phyloP scores from a whole-genome alignment of 1,140 invertebrate species.

The Drosophila melanica region DNA sequence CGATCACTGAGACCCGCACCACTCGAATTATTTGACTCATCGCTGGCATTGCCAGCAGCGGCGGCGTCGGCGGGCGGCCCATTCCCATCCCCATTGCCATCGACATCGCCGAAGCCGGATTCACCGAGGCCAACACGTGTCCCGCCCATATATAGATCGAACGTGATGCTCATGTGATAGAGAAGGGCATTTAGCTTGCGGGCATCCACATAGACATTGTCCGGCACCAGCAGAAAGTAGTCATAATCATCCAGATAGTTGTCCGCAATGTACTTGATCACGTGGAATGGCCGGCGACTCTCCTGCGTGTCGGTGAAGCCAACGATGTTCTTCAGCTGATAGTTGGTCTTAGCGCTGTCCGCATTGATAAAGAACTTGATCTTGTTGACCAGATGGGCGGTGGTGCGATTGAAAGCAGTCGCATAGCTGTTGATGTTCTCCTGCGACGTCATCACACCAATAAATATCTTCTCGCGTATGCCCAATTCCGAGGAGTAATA shows the following conservation, averaged over 20 bases:
- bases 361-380: constrained; percentile 90
- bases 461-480: constrained; percentile 94
- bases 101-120: not conserved
- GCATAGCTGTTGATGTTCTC: constrained; percentile 89
- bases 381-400: constrained; percentile 91
- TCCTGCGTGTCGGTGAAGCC: constrained; percentile 91
- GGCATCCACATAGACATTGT: constrained; percentile 92
- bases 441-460: constrained; percentile 91
- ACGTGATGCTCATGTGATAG: constrained; percentile 91
- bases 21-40: constrained; percentile 9
- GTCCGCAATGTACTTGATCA: constrained; percentile 94
- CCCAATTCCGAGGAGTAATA: constrained; percentile 97
- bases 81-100: not conserved
- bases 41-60: constrained; percentile 7
- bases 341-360: constrained; percentile 87
- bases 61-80: not conserved
- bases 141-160: constrained; percentile 91
- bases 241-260: constrained; percentile 95
- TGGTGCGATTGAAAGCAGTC: constrained; percentile 91
- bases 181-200: constrained; percentile 88
- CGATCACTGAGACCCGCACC: constrained; percentile 61
- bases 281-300: constrained; percentile 91
- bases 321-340: constrained; percentile 90
- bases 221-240: constrained; percentile 94
- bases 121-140: constrained; percentile 40